phyloP scores from a whole-genome alignment of 2,888 invertebrate species.

The Timema cristinae region DNA sequence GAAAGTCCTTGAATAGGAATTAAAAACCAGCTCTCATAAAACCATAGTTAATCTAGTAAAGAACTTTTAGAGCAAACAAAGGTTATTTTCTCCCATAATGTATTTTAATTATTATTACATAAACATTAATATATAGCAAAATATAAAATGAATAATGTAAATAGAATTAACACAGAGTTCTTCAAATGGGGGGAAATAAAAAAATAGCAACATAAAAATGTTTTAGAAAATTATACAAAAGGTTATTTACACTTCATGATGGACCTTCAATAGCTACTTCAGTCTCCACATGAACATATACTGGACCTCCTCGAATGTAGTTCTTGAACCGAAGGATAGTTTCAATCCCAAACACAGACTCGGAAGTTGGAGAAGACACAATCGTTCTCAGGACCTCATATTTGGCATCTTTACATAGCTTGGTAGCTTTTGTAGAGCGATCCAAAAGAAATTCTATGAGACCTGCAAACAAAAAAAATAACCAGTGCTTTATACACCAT shows the following conservation, averaged over 20 bases:
- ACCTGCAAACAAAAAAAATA: slow-evolving; percentile 47
- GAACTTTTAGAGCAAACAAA: too few relatives aligned
- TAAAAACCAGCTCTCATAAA: too few relatives aligned
- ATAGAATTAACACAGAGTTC: too few relatives aligned
- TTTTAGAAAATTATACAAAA: not conserved
- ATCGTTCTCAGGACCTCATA: slow-evolving; percentile 66
- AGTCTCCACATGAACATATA: slow-evolving; percentile 62
- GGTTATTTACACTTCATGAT: not conserved
- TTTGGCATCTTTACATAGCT: slow-evolving; percentile 70
- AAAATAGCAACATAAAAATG: not conserved
- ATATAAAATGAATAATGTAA: too few relatives aligned
- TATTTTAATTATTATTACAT: too few relatives aligned
- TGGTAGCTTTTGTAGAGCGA: slow-evolving; percentile 62
- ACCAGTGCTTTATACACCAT: too few relatives aligned
- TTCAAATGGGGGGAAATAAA: too few relatives aligned
- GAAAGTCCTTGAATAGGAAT: too few relatives aligned
- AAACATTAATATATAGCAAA: too few relatives aligned
- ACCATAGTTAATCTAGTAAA: too few relatives aligned
- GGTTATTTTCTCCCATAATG: too few relatives aligned
- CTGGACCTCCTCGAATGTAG: slow-evolving; percentile 75
- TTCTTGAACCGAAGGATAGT: slow-evolving; percentile 59
- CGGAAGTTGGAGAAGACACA: slow-evolving; percentile 45
- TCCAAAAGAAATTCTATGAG: slow-evolving; percentile 76
- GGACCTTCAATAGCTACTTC: slow-evolving; percentile 72
- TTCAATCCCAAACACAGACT: slow-evolving; percentile 57